These are phyloP conservation scores for Sinella curviseta DNA, from an alignment of 1,140 invertebrate species.

Conservation along the genomic window DNA sequence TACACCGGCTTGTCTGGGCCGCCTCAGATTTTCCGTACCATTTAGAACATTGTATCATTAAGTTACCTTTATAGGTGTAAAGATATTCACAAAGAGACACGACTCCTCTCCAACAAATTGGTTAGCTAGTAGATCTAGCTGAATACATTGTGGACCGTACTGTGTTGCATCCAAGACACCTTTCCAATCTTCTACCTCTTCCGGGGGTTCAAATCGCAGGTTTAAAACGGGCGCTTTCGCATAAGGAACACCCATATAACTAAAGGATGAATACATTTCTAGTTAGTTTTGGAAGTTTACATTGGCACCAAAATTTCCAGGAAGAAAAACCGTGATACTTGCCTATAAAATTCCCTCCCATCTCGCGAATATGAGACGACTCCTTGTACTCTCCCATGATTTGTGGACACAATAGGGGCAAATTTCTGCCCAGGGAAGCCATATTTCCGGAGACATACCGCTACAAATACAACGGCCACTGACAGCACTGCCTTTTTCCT, in stretches of 20 bases:
- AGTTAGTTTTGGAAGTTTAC: too few species aligned
- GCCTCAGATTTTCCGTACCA: not conserved
- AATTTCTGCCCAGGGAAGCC: conserved; percentile 6
- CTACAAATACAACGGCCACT: not conserved
- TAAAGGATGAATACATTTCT: too few species aligned
- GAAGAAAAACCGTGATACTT: too few species aligned
- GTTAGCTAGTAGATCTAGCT: conserved; percentile 55
- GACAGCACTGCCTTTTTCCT: conserved; percentile 3
- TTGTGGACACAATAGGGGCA: not conserved
- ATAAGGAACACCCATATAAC: conserved; percentile 59
- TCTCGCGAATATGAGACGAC: conserved; percentile 30
- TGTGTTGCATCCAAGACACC: conserved; percentile 62
- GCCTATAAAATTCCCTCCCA: conserved; percentile 57
- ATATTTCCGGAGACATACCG: not conserved
- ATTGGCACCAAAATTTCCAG: conserved; percentile 28
- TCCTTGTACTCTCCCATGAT: conserved; percentile 29
- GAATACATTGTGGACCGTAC: conserved; percentile 66
- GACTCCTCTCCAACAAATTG: conserved; percentile 60
- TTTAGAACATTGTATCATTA: not conserved
- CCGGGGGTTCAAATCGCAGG: conserved; percentile 63
- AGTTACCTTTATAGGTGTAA: not conserved
- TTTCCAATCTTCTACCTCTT: conserved; percentile 61
- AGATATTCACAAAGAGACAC: conserved; percentile 64
- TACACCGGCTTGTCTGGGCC: too few species aligned
- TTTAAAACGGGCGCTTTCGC: conserved; percentile 62